Conservation (phyloP, 2,888 invertebrate genomes). For the Hesperia comma region DNA sequence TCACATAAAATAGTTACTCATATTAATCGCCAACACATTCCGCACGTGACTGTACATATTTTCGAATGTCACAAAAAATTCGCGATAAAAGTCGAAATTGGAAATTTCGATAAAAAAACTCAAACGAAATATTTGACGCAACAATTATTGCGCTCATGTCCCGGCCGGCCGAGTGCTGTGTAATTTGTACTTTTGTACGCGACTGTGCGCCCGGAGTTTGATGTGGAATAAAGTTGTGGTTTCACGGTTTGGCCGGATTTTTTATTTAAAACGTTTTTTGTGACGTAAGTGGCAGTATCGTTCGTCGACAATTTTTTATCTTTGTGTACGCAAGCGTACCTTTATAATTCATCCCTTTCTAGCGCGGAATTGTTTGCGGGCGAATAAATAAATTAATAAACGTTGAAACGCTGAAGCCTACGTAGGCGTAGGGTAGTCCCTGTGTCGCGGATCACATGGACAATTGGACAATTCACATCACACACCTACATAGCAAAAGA, state of each 20-base stretch:
- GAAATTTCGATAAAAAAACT: slow-evolving; percentile 21
- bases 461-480: no score
- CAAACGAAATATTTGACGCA: slow-evolving; percentile 28
- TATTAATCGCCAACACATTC: slow-evolving; percentile 17
- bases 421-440: no score
- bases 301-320: not conserved
- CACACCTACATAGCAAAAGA: no score
- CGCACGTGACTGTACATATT: slow-evolving; percentile 33
- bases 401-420: not conserved
- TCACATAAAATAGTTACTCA: slow-evolving; percentile 6
- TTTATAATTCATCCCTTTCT: not conserved
- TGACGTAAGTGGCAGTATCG: slow-evolving; percentile 3
- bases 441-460: no score
- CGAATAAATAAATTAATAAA: not conserved
- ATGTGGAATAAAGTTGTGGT: slow-evolving; percentile 29
- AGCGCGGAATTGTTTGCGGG: not conserved
- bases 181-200: slow-evolving; percentile 36
- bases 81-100: slow-evolving; percentile 27
- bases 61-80: slow-evolving; percentile 14
- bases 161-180: slow-evolving; percentile 32
- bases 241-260: slow-evolving; percentile 17
- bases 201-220: slow-evolving; percentile 28
- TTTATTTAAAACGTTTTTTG: slow-evolving; percentile 14
- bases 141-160: slow-evolving; percentile 35
- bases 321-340: not conserved